A percentile compares a stretch with the other conserved stretches of the same genome.
phyloP scores from a whole-genome alignment of 2,888 invertebrate genomes.

The Zelleria hepariella region DNA sequence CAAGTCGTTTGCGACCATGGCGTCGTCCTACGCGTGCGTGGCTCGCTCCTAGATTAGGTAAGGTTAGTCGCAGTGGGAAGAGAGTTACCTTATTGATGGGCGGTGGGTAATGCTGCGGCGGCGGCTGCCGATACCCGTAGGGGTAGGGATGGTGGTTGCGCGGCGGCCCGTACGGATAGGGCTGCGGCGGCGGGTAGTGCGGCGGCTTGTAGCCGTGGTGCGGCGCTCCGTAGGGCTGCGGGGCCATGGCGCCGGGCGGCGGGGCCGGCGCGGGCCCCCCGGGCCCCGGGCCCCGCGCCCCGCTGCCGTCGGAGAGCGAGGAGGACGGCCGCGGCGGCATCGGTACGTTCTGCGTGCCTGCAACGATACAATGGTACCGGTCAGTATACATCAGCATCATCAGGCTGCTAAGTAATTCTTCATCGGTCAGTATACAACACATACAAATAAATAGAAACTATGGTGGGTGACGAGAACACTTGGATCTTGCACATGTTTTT shows the following conservation, averaged over 20 bases:
- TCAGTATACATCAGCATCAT: no score
- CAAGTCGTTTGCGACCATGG: no score
- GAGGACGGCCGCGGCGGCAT: slow-evolving; percentile 97
- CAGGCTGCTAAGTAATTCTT: no score
- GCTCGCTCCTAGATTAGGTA: no score
- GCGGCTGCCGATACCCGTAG: slow-evolving; percentile 53
- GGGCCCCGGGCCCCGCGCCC: slow-evolving; percentile 39
- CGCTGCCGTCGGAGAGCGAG: slow-evolving; percentile 74
- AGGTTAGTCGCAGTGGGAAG: no score
- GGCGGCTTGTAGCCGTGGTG: slow-evolving; percentile 52
- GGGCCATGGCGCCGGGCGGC: slow-evolving; percentile 53
- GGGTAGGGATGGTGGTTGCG: slow-evolving; percentile 65
- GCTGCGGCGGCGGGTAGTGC: slow-evolving; percentile 61
- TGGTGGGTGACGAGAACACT: no score
- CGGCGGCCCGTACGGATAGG: slow-evolving; percentile 51
- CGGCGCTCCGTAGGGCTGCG: slow-evolving; percentile 47
- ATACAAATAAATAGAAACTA: no score
- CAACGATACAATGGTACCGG: slow-evolving; percentile 19
- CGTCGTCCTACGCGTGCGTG: no score
- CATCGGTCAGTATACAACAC: no score
- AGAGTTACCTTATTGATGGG: slow-evolving; percentile 36
- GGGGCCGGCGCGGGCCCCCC: slow-evolving; percentile 35
- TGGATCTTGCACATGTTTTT: no score
- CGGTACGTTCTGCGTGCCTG: slow-evolving; percentile 93
- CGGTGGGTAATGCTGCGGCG: slow-evolving; percentile 49